phyloP scores from a whole-genome alignment of 2,888 invertebrate species.

The Andrena camellia region DNA sequence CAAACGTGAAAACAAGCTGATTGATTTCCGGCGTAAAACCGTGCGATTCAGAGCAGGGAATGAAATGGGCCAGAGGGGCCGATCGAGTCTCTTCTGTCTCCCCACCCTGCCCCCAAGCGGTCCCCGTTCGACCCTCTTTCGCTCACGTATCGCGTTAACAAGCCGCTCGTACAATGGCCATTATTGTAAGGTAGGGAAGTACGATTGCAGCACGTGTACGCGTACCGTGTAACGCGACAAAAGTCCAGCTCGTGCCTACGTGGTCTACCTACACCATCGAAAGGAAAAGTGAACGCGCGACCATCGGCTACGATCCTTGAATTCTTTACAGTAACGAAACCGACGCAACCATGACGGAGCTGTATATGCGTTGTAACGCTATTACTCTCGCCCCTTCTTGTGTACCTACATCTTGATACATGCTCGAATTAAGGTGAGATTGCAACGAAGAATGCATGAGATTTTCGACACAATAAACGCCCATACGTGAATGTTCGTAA shows the following conservation, averaged over 20 bases:
- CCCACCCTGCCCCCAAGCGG: not conserved
- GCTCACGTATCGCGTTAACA: constrained; percentile 73
- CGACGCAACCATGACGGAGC: constrained; percentile 15
- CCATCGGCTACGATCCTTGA: constrained; percentile 25
- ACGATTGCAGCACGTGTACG: constrained; percentile 45
- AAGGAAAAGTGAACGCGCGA: constrained; percentile 50
- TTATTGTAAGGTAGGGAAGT: constrained; percentile 74
- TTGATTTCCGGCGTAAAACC: constrained; percentile 67
- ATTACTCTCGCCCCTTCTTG: too few species aligned
- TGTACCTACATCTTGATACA: too few species aligned
- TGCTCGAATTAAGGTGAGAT: too few species aligned
- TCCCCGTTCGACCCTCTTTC: constrained; percentile 46
- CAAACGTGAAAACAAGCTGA: constrained; percentile 41
- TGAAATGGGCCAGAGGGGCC: constrained; percentile 42
- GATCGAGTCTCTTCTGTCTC: constrained; percentile 27
- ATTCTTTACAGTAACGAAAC: constrained; percentile 28
- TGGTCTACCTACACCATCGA: constrained; percentile 50
- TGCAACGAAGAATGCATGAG: too few species aligned
- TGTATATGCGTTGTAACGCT: too few species aligned
- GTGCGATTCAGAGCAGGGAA: constrained; percentile 47
- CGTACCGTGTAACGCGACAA: constrained; percentile 18
- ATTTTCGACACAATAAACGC: too few species aligned
- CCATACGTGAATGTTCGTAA: too few species aligned
- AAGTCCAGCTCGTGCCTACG: constrained; percentile 52
- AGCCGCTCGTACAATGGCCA: constrained; percentile 72